Percentiles rank a stretch among this genome's conserved stretches.
Conservation (phyloP, 1,140 invertebrate genomes). For the Phocides pigmalion region DNA sequence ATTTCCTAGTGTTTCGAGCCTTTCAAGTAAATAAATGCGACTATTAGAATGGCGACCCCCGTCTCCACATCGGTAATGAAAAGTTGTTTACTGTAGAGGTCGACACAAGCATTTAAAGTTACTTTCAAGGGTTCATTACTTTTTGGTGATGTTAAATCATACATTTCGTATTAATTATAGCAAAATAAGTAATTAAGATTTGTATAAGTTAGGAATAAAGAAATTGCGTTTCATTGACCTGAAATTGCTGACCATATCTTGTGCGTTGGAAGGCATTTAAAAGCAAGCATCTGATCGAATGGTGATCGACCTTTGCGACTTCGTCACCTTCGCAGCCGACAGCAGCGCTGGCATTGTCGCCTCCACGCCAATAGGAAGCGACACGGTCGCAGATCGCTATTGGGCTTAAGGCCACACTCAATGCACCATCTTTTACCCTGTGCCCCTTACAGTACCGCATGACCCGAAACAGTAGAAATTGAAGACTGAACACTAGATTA, state of each 20-base stretch:
- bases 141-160: constrained; percentile 27
- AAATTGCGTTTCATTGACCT: constrained; percentile 8
- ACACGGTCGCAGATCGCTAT: constrained; percentile 77
- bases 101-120: constrained; percentile 46
- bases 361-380: constrained; percentile 80
- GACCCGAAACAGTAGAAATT: constrained; percentile 67
- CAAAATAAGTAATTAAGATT: background rate
- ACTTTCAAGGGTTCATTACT: constrained; percentile 49
- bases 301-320: constrained; percentile 70
- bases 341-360: constrained; percentile 73
- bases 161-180: constrained; percentile 17
- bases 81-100: constrained; percentile 57
- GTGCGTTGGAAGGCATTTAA: constrained; percentile 29
- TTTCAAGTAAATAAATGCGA: constrained; percentile 33
- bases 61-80: constrained; percentile 51
- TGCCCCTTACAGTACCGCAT: constrained; percentile 73
- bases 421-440: constrained; percentile 84
- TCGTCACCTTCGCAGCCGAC: constrained; percentile 72
- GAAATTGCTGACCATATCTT: constrained; percentile 17
- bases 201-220: constrained; percentile 1
- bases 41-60: constrained; percentile 52
- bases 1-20: constrained; percentile 29
- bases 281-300: constrained; percentile 45
- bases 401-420: constrained; percentile 82
- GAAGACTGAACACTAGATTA: constrained; percentile 14